Evolutionary conservation across 2,797 vertebrate genomes (phyloP), one percentile per base, ranked within the genome.

Genomic region (Pangasius krempfi): DNA sequence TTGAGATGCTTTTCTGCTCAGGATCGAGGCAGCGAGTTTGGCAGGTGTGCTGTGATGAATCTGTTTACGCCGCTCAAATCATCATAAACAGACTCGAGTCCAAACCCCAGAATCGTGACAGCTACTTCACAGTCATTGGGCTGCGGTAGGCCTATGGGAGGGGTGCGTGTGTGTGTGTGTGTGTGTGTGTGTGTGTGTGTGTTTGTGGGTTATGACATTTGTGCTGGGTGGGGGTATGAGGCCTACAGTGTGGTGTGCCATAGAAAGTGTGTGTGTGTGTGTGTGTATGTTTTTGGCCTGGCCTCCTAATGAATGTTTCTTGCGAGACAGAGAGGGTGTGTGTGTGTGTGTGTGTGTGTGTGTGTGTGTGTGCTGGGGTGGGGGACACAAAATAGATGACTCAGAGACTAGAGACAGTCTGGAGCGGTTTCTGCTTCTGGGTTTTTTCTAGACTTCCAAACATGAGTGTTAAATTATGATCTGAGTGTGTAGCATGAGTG

Each of bases 351-450:
- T 22, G 72, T 75, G 22, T 75, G 73, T 75, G 73, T 75, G 86
- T 84, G 30, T 85, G 86, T 89, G 89, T 82, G 37, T 83, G 50
- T 14, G 86, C 88, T 72, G 92, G 78, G 84, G 89, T 60, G 90
- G 91, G 89, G 91, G 90, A 52, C 86, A 85, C 82, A 66, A 86
- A 88, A 84, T 85, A 92, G 91, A 91, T 86, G 82, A 86, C 76
- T 85, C 79, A 90, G 82, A 90, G 85, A 90, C 66, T 56, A 50
- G 40, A 78, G 85, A 30, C 78, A 83, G 89, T 85, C 87, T 86
- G 78, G 72, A 76, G 58, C 3, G 25, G 78, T 75, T 83, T 80
- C 37, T 58, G 56, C 68, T 56, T 56, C 40, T 70, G 79, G 68
- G 47, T 50, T 33, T 25, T 56, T 33, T 18, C 2, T 25, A 27